Evolutionary conservation across 1,140 invertebrate genomes (phyloP), one percentile per base, ranked within the genome.

Genomic region (Manduca sexta): DNA sequence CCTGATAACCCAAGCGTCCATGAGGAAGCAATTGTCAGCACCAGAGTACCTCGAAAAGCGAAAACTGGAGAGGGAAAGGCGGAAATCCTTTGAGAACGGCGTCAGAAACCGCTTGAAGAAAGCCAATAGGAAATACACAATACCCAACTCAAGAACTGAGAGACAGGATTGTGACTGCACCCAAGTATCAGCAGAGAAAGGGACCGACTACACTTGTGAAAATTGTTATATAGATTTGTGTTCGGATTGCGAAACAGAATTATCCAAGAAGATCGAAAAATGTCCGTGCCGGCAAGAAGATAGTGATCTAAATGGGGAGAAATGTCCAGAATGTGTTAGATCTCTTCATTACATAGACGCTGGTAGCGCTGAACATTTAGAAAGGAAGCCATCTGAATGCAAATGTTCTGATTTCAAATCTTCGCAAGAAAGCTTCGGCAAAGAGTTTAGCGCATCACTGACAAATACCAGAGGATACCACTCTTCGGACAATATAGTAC

Each of bases 1-100:
- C 43, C 69, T 87, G 10, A 87, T 87, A 15, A 86, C 84, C 0
- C 82, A 87, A 73, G 84, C 87, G 5, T 90, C 90, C 1, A 88
- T 91, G 60, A 92, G 92, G 56, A 91, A 92, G 63, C 91, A 93
- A 60, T 89, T 94, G 48, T 93, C 92, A n/a, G 94, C 95, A 0
- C 95, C 96, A 1, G 94, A 97, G 56, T 97, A 97, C 77, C 84
- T 97, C 35, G 95, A 98, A 72, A 93, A 93, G 68, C 76, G 93
- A 33, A 89, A 93, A 75, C 87, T 91, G 54, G 93, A 91, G 64
- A 89, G 88, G 71, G 92, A 92, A 53, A 88, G 91, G 60, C 78
- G 92, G 45, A 92, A 91, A 76, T 91, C 91, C 0, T 86, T 84
- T 38, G 92, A 92, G 68, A 89, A 88, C 14, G 89, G 89, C 30